These are phyloP conservation scores for Sandelia bainsii DNA, from an alignment of 2,797 vertebrate genomes.

Conservation along the genomic window DNA sequence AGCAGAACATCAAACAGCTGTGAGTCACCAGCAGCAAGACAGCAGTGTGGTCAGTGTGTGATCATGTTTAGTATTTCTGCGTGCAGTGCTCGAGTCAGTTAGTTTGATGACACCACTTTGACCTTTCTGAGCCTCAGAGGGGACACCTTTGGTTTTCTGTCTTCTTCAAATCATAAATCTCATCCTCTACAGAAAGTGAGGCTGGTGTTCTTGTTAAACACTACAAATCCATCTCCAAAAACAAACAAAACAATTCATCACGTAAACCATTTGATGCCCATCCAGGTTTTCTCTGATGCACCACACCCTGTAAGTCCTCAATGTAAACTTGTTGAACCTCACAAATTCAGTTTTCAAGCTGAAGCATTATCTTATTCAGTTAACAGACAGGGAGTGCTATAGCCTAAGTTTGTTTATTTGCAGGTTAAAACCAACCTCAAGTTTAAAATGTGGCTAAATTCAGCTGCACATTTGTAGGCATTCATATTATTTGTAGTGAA, in stretches of 20 bases:
- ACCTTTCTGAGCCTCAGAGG: neutral
- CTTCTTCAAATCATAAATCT: constrained; percentile 10
- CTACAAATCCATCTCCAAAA: constrained; percentile 5
- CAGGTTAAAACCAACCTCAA: neutral
- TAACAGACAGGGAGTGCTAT: neutral
- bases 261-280: too few relatives aligned
- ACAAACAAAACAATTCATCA: too few relatives aligned
- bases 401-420: neutral
- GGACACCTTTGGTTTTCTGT: constrained; percentile 11
- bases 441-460: neutral
- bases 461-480: neutral
- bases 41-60: neutral
- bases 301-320: constrained; percentile 6
- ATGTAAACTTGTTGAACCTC: neutral
- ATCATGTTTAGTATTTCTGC: neutral
- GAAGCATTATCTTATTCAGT: neutral
- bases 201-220: constrained; percentile 14
- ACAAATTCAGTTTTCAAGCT: neutral
- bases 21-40: constrained; percentile 44
- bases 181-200: constrained; percentile 1
- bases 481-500: neutral
- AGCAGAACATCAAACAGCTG: constrained; percentile 31
- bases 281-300: constrained; percentile 24
- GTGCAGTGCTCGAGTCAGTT: neutral
- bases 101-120: neutral